Evolutionary conservation across 2,113 vertebrate species (phyloP).

Genomic region (Seriola aureovittata): DNA sequence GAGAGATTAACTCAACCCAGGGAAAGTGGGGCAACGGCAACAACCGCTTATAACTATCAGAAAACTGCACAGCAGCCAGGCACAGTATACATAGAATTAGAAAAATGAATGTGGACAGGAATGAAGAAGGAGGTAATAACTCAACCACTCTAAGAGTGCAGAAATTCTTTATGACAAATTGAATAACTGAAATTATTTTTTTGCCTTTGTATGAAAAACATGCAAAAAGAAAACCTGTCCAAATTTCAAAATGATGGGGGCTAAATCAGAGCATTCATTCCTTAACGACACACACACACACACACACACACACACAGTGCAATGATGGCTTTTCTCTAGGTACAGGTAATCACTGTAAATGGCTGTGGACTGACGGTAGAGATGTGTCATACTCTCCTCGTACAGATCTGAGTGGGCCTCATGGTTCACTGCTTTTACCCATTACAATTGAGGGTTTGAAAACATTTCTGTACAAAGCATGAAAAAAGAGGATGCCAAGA

Average conservation of each 20-base stretch:
- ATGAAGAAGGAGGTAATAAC: neutral
- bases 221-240: neutral
- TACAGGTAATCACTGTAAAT: neutral
- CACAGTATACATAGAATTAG: neutral
- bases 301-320: too few relatives aligned
- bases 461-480: neutral
- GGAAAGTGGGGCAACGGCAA: slow-evolving; percentile 68
- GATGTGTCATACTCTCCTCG: neutral
- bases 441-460: neutral
- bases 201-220: neutral
- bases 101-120: neutral
- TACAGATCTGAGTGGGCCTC: neutral
- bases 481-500: neutral
- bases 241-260: neutral
- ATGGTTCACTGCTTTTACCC: neutral
- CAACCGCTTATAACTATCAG: slow-evolving; percentile 64
- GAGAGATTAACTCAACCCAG: slow-evolving; percentile 68
- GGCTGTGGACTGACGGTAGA: neutral
- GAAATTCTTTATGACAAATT: neutral
- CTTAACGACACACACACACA: neutral
- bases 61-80: slow-evolving; percentile 30
- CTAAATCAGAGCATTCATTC: neutral
- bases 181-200: neutral
- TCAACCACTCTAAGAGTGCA: neutral
- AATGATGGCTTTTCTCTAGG: neutral